Evolutionary conservation across 2,113 vertebrate genomes (phyloP).

Genomic region (Cardinalis cardinalis): DNA sequence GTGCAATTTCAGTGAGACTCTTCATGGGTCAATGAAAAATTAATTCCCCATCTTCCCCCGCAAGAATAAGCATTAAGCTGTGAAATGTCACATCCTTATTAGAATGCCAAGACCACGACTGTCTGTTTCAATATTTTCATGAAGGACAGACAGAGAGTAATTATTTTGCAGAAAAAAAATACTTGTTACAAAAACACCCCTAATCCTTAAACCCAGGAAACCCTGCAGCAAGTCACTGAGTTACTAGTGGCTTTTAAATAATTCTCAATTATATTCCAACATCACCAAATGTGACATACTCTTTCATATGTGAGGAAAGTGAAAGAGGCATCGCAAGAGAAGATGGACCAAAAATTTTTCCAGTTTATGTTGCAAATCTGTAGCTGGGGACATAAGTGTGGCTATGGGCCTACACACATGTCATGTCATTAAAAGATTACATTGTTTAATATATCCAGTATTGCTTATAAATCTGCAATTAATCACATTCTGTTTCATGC

Average conservation of each 20-base stretch:
- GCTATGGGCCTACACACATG: not conserved
- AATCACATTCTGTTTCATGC: not conserved
- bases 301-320: not conserved
- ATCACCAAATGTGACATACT: not conserved
- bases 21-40: not conserved
- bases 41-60: not conserved
- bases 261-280: not conserved
- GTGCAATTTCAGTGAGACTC: not conserved
- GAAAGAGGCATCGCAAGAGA: not conserved
- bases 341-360: not conserved
- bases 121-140: not conserved
- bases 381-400: rapidly evolving
- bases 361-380: not conserved
- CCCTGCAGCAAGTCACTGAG: not conserved
- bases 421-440: not conserved
- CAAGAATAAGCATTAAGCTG: not conserved
- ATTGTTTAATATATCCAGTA: not conserved
- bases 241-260: not conserved
- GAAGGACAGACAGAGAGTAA: not conserved
- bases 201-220: not conserved
- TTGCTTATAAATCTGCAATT: not conserved
- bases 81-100: not conserved
- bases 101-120: not conserved
- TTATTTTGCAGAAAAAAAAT: not conserved
- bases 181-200: not conserved